Evolutionary conservation across 1,140 invertebrate genomes (phyloP).

Genomic region (Drosophila teissieri): DNA sequence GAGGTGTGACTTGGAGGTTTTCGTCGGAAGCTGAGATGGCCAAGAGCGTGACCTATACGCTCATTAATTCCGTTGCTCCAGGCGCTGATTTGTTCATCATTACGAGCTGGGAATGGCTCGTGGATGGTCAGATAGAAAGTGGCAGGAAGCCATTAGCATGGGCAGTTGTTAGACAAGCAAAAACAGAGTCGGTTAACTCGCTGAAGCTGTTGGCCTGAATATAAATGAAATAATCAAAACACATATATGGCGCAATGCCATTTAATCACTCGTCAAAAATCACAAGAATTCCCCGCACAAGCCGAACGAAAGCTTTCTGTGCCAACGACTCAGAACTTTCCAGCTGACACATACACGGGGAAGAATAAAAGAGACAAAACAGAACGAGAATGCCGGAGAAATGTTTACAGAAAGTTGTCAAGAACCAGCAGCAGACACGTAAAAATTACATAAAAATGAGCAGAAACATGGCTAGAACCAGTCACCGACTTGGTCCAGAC

Average conservation of each 20-base stretch:
- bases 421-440: conserved; percentile 24
- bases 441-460: conserved; percentile 64
- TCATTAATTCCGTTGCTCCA: conserved; percentile 54
- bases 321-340: conserved; percentile 54
- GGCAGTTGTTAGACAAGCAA: conserved; percentile 52
- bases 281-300: conserved; percentile 33
- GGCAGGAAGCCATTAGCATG: conserved; percentile 56
- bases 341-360: conserved; percentile 31
- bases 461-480: conserved; percentile 31
- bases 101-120: conserved; percentile 41
- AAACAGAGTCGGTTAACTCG: conserved; percentile 16
- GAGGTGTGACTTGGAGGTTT: conserved; percentile 52
- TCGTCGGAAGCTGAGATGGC: conserved; percentile 58
- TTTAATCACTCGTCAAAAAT: conserved; percentile 42
- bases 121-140: conserved; percentile 53
- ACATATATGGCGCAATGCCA: conserved; percentile 58
- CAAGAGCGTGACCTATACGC: conserved; percentile 70
- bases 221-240: conserved; percentile 68
- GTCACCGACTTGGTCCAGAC: conserved; percentile 16
- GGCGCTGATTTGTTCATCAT: conserved; percentile 60
- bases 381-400: conserved; percentile 32
- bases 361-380: conserved; percentile 23
- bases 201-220: conserved; percentile 51
- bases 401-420: conserved; percentile 54
- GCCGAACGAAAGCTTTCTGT: conserved; percentile 61